A percentile compares a stretch with the other conserved stretches of the same genome.
These are phyloP conservation scores for Hirudo medicinalis DNA, from an alignment of 1,140 invertebrate genomes.

Conservation along the genomic window DNA sequence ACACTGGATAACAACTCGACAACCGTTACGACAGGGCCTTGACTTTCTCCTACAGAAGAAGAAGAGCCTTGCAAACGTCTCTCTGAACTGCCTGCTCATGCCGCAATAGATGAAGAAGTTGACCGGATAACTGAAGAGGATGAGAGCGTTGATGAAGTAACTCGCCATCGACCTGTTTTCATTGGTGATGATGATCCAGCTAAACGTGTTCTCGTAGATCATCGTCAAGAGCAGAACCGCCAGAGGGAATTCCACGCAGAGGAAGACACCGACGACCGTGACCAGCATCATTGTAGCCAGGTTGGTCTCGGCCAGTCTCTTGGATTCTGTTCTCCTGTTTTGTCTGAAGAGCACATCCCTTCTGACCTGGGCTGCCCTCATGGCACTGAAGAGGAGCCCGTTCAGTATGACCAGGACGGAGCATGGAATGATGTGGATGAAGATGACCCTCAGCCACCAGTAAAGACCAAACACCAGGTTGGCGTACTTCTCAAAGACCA, in stretches of 20 bases:
- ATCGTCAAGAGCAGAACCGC: constrained; percentile 15
- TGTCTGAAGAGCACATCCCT: constrained; percentile 66
- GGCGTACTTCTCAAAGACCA: background rate
- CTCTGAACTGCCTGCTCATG: constrained; percentile 77
- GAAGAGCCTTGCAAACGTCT: constrained; percentile 52
- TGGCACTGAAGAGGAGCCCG: constrained; percentile 65
- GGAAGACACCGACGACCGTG: constrained; percentile 31
- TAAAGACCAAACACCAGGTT: constrained; percentile 52
- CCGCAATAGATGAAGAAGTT: constrained; percentile 86
- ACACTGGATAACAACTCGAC: too few species aligned
- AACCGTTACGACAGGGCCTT: too few species aligned
- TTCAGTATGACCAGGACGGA: constrained; percentile 74
- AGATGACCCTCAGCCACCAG: constrained; percentile 70
- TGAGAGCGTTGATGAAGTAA: constrained; percentile 51
- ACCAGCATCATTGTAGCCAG: constrained; percentile 82
- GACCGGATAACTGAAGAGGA: constrained; percentile 72
- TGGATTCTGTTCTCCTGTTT: constrained; percentile 68
- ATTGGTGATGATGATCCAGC: background rate
- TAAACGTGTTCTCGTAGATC: constrained; percentile 21
- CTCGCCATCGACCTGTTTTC: background rate
- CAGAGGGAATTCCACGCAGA: constrained; percentile 21
- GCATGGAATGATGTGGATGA: constrained; percentile 78
- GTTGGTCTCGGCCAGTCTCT: constrained; percentile 64
- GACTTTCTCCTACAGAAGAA: background rate
- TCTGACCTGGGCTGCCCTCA: constrained; percentile 65